Evolutionary conservation across 2,888 invertebrate genomes (phyloP).

Genomic region (Lacanobia oleracea): DNA sequence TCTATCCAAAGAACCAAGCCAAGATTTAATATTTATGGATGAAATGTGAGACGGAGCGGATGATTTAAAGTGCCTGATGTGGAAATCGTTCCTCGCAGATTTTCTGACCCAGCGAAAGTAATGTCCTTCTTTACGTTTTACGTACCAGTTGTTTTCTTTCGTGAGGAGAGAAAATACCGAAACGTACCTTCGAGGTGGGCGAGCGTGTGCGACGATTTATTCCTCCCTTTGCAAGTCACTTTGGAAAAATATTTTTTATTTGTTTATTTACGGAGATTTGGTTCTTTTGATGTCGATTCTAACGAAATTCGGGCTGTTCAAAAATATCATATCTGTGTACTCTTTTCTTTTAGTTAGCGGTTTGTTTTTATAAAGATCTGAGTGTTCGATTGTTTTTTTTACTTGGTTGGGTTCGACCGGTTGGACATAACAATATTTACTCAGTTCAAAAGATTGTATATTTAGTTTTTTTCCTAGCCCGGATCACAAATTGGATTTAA

Average conservation of each 20-base stretch:
- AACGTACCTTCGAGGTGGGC: constrained; percentile 84
- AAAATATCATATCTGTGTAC: constrained; percentile 77
- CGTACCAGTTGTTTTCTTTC: constrained; percentile 89
- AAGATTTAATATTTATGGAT: constrained; percentile 90
- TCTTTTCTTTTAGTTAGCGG: constrained; percentile 72
- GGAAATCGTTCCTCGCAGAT: constrained; percentile 89
- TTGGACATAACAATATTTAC: constrained; percentile 21
- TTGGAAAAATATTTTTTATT: constrained; percentile 86
- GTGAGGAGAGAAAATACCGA: constrained; percentile 82
- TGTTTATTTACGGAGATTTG: constrained; percentile 88
- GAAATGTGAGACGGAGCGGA: constrained; percentile 89
- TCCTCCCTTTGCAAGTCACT: constrained; percentile 83
- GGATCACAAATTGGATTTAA: constrained; percentile 1
- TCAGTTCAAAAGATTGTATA: not conserved
- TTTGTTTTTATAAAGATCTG: constrained; percentile 65
- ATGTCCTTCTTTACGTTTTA: constrained; percentile 88
- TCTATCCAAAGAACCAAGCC: constrained; percentile 84
- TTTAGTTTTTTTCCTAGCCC: not conserved
- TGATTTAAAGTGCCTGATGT: constrained; percentile 90
- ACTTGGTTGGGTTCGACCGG: not conserved
- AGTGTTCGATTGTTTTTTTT: constrained; percentile 37
- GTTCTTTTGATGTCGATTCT: constrained; percentile 87
- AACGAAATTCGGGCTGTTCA: constrained; percentile 80
- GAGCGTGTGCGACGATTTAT: constrained; percentile 86
- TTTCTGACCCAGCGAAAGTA: constrained; percentile 89